phyloP scores from a whole-genome alignment of 2,888 invertebrate species.

The Pogonocherus hispidulus region DNA sequence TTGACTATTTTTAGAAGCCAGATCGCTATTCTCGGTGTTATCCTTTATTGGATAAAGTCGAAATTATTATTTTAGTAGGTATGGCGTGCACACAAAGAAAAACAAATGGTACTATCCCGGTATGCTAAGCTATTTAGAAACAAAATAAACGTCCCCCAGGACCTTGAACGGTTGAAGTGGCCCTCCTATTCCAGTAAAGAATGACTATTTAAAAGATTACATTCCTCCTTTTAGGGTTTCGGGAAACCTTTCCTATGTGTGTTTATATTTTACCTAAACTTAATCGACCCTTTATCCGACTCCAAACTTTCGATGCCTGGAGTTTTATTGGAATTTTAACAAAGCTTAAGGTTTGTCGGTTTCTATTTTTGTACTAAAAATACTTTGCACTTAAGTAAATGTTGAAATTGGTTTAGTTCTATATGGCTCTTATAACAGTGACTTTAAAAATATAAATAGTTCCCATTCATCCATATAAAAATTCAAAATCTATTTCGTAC shows the following conservation, averaged over 20 bases:
- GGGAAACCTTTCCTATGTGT: slow-evolving; percentile 30
- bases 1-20: no score
- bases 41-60: no score
- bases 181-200: slow-evolving; percentile 19
- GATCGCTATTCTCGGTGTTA: no score
- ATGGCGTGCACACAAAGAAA: not conserved
- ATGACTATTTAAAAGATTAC: slow-evolving; percentile 34
- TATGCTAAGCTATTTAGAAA: not conserved
- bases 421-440: no score
- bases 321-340: slow-evolving; percentile 10
- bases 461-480: no score
- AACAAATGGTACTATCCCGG: not conserved
- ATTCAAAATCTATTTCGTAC: no score
- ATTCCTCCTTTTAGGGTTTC: slow-evolving; percentile 30
- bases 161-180: slow-evolving; percentile 1
- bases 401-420: no score
- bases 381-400: no score
- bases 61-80: no score
- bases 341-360: not conserved
- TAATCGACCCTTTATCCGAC: slow-evolving; percentile 18
- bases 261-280: slow-evolving; percentile 26
- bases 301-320: not conserved
- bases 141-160: not conserved
- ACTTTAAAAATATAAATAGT: no score
- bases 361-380: not conserved